phyloP scores from a whole-genome alignment of 1,140 invertebrate species.

The Phenacoccus solenopsis region DNA sequence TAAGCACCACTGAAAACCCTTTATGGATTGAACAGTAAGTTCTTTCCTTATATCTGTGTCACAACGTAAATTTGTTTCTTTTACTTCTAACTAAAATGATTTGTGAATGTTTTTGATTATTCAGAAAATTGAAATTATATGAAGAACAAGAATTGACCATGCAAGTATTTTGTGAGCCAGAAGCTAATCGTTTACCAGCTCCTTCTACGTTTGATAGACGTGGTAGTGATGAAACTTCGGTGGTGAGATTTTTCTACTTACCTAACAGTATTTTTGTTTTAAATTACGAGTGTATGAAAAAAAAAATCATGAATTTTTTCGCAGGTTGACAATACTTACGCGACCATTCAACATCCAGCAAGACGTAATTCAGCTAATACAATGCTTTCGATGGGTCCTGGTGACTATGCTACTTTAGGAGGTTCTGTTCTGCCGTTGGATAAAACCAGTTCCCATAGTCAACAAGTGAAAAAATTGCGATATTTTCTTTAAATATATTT shows the following conservation, averaged over 20 bases:
- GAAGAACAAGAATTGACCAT: conserved; percentile 87
- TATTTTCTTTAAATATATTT: neutral
- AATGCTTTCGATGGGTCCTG: conserved; percentile 33
- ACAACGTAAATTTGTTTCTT: no score
- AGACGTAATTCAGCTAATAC: conserved; percentile 36
- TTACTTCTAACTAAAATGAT: neutral
- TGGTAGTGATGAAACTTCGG: conserved; percentile 39
- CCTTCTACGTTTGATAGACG: conserved; percentile 35
- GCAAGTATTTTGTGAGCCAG: conserved; percentile 70
- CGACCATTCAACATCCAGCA: conserved; percentile 64
- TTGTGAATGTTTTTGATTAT: neutral
- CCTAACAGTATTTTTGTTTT: no score
- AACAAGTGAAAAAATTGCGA: conserved; percentile 25
- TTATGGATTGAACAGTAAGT: conserved; percentile 82
- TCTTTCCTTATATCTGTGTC: neutral
- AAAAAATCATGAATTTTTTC: conserved; percentile 23
- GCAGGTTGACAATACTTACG: conserved; percentile 64
- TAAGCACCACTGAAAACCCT: conserved; percentile 82
- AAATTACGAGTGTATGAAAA: no score
- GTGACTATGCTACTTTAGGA: conserved; percentile 57
- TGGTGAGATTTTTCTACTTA: conserved; percentile 38
- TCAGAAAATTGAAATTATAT: conserved; percentile 71
- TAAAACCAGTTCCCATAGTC: conserved; percentile 34
- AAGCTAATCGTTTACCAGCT: conserved; percentile 35
- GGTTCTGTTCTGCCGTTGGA: conserved; percentile 34